phyloP scores from a whole-genome alignment of 1,140 invertebrate species.

The Araneus ventricosus region DNA sequence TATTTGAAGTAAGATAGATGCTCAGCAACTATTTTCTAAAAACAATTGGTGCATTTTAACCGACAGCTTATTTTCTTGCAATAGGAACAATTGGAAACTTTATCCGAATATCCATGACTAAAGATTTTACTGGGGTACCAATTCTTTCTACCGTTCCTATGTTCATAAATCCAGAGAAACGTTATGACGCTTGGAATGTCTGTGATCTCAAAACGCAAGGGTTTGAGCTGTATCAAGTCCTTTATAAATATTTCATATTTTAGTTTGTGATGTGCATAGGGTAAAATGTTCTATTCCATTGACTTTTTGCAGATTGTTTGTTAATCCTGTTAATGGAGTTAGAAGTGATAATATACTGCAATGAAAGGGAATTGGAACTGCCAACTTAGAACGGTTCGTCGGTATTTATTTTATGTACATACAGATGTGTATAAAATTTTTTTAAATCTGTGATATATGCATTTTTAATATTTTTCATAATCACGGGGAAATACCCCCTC shows the following conservation, averaged over 20 bases:
- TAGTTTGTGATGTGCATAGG: not conserved
- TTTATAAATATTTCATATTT: not conserved
- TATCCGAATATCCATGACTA: not conserved
- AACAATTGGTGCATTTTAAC: not conserved
- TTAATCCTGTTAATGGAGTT: not conserved
- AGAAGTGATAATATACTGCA: not conserved
- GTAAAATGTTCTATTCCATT: not conserved
- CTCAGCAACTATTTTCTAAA: not conserved
- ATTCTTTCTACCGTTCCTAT: not conserved
- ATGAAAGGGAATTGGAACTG: not conserved
- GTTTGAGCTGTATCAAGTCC: not conserved
- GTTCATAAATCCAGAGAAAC: not conserved
- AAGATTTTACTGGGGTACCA: not conserved
- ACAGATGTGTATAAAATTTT: not conserved
- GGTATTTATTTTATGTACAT: not conserved
- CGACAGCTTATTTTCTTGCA: not conserved
- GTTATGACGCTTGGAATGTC: not conserved
- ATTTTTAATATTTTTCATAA: not conserved
- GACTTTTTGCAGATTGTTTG: conserved; percentile 1
- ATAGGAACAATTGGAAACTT: not conserved
- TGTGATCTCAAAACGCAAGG: not conserved
- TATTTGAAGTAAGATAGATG: not conserved
- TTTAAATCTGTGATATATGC: not conserved
- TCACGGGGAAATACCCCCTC: not conserved
- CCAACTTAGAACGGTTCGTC: not conserved